These are phyloP conservation scores for Platycheirus albimanus DNA, from an alignment of 2,888 invertebrate genomes.

Conservation along the genomic window DNA sequence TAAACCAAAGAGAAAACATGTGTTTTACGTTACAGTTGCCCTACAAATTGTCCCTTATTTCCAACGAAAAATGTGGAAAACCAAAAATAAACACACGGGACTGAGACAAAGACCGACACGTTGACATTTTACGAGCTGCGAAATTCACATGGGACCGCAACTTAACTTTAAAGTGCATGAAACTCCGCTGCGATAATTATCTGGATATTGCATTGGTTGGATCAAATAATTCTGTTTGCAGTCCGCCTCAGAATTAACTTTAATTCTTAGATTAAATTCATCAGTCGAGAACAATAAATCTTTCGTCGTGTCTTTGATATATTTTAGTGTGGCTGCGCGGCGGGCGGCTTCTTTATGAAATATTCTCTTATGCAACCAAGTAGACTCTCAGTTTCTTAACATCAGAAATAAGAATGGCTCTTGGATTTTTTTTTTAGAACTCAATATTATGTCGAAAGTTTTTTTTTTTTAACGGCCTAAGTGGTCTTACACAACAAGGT, in stretches of 20 bases:
- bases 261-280: conserved; percentile 28
- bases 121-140: conserved; percentile 63
- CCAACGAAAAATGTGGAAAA: background rate
- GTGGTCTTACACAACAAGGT: conserved; percentile 54
- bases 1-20: conserved; percentile 40
- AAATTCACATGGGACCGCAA: conserved; percentile 36
- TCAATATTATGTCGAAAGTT: conserved; percentile 29
- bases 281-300: conserved; percentile 58
- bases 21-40: conserved; percentile 61
- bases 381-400: background rate
- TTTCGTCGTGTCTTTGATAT: conserved; percentile 36
- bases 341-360: conserved; percentile 12
- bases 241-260: conserved; percentile 1
- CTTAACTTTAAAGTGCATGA: conserved; percentile 32
- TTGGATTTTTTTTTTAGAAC: conserved; percentile 19
- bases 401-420: conserved; percentile 11
- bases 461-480: conserved; percentile 24
- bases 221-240: conserved; percentile 20
- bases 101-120: no score
- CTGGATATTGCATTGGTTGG: background rate
- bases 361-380: conserved; percentile 27
- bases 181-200: conserved; percentile 30
- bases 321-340: background rate
- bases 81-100: conserved; percentile 46
- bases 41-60: conserved; percentile 46